A percentile compares a stretch with the other conserved stretches of the same genome.
These are phyloP conservation scores for Pantherophis guttatus DNA, from an alignment of 2,113 vertebrate genomes.

Conservation along the genomic window DNA sequence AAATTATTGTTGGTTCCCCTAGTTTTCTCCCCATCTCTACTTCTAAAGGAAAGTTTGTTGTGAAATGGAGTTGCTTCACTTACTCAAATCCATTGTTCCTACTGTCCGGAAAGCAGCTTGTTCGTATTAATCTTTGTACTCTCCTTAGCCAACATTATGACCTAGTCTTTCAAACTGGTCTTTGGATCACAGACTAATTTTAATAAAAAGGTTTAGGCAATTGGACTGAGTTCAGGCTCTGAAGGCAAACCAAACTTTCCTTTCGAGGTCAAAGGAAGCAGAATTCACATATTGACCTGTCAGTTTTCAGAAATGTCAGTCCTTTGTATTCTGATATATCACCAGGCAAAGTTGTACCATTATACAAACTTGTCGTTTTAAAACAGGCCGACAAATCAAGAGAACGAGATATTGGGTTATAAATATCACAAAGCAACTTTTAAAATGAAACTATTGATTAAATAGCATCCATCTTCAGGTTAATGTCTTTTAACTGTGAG, in stretches of 20 bases:
- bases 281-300: neutral
- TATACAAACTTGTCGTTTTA: neutral
- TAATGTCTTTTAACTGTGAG: constrained; percentile 47
- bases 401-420: constrained; percentile 26
- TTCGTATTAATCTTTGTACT: neutral
- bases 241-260: neutral
- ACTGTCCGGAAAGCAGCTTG: neutral
- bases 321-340: neutral
- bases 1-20: neutral
- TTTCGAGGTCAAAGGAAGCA: neutral
- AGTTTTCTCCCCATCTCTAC: neutral
- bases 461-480: constrained; percentile 50
- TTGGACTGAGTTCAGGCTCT: neutral
- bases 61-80: neutral
- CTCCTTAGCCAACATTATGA: neutral
- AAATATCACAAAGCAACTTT: constrained; percentile 52
- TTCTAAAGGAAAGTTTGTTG: neutral
- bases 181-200: neutral
- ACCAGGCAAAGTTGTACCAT: neutral
- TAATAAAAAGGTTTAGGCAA: neutral
- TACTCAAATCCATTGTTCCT: neutral
- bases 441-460: constrained; percentile 67
- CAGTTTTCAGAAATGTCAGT: constrained; percentile 1
- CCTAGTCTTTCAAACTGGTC: neutral
- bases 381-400: constrained; percentile 30